Percentiles rank a stretch among this genome's conserved stretches.
Evolutionary conservation across 53 echinoderm and acorn worm genomes (phyloP).

Genomic region (Henricia sp.): DNA sequence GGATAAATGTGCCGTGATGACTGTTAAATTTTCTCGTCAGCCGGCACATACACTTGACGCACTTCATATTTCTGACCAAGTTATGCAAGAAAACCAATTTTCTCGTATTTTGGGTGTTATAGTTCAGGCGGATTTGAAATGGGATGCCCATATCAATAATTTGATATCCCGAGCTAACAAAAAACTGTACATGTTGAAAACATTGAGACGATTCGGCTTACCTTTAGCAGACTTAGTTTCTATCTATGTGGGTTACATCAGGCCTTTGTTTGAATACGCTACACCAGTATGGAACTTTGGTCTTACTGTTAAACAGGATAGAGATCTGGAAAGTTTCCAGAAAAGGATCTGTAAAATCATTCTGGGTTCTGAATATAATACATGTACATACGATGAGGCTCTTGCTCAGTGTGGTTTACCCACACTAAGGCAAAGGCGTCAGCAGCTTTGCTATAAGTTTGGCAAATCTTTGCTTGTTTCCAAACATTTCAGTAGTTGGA

Average conservation of each 20-base stretch:
- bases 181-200: constrained; percentile 43
- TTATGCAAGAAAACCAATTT: background rate
- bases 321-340: constrained; percentile 38
- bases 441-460: too few relatives aligned
- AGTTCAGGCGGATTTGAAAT: constrained; percentile 38
- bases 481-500: too few relatives aligned
- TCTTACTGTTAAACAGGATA: background rate
- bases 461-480: too few relatives aligned
- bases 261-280: constrained; percentile 25
- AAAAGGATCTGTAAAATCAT: constrained; percentile 23
- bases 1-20: constrained; percentile 1
- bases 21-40: background rate
- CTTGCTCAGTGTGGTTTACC: too few relatives aligned
- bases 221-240: constrained; percentile 14
- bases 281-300: constrained; percentile 46
- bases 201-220: constrained; percentile 21
- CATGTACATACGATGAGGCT: too few relatives aligned
- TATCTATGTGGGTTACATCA: too few relatives aligned
- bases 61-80: background rate
- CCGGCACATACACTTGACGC: too few relatives aligned
- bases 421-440: too few relatives aligned
- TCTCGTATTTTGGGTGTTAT: constrained; percentile 34
- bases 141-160: constrained; percentile 7
- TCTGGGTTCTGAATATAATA: background rate
- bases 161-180: constrained; percentile 32